phyloP scores from a whole-genome alignment of 2,797 vertebrate genomes.

The Xiphorhynchus erythropygius region DNA sequence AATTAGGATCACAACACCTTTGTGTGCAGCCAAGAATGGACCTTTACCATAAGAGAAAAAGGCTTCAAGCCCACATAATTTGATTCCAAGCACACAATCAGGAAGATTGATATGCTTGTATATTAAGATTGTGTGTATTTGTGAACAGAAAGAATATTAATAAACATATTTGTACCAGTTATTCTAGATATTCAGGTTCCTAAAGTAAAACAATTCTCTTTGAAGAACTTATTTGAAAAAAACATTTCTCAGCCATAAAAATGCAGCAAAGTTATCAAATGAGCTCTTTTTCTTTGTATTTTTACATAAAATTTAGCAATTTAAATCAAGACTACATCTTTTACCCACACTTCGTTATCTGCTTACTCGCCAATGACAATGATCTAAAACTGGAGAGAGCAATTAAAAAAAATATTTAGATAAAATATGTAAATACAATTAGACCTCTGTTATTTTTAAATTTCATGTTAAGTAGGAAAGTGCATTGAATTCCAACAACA shows the following conservation, averaged over 20 bases:
- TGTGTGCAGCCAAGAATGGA: background rate
- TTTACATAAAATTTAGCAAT: background rate
- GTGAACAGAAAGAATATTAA: background rate
- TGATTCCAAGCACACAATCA: background rate
- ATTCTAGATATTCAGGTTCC: background rate
- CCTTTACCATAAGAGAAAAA: background rate
- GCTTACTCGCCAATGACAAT: background rate
- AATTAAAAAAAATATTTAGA: constrained; percentile 10
- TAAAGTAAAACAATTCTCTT: background rate
- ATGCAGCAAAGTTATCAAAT: background rate
- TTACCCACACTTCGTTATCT: background rate
- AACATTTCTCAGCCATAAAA: background rate
- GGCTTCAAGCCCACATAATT: background rate
- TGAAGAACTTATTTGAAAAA: background rate
- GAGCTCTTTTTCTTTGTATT: background rate
- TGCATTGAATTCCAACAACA: background rate
- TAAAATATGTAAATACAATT: constrained; percentile 18
- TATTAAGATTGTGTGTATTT: background rate
- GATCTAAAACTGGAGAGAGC: background rate
- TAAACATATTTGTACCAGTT: background rate
- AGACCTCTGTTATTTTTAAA: background rate
- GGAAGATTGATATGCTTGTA: background rate
- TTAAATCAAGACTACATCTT: background rate
- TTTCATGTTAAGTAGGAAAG: background rate
- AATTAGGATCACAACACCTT: background rate